Conservation (phyloP, 2,113 vertebrate genomes). For the Mirounga angustirostris region DNA sequence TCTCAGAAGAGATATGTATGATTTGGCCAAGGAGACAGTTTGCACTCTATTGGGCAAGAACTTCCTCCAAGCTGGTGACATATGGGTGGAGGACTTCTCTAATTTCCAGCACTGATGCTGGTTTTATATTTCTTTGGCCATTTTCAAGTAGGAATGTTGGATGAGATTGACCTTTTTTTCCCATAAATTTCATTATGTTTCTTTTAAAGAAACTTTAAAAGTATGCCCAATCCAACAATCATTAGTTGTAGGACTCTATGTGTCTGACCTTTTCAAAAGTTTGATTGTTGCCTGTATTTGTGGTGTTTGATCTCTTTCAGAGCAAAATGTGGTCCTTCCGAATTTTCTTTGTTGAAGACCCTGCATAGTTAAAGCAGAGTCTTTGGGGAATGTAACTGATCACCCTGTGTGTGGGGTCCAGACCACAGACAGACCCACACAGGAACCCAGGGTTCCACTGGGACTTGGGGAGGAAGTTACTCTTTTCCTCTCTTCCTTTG, state of each 20-base stretch:
- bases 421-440: background rate
- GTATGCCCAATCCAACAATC: background rate
- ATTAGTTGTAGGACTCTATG: background rate
- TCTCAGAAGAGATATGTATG: background rate
- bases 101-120: background rate
- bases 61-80: background rate
- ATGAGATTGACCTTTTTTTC: background rate
- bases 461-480: background rate
- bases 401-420: background rate
- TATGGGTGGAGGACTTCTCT: background rate
- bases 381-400: background rate
- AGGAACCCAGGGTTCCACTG: background rate
- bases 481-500: background rate
- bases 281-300: background rate
- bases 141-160: background rate
- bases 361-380: background rate
- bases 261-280: background rate
- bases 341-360: background rate
- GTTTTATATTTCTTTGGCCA: background rate
- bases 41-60: background rate
- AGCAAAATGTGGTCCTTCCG: background rate
- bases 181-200: background rate
- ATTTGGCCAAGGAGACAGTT: background rate
- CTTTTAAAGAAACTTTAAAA: background rate
- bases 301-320: background rate